Percentiles rank a stretch among this genome's conserved stretches.
Evolutionary conservation across 2,797 vertebrate species (phyloP).

Genomic region (Chromis chromis): DNA sequence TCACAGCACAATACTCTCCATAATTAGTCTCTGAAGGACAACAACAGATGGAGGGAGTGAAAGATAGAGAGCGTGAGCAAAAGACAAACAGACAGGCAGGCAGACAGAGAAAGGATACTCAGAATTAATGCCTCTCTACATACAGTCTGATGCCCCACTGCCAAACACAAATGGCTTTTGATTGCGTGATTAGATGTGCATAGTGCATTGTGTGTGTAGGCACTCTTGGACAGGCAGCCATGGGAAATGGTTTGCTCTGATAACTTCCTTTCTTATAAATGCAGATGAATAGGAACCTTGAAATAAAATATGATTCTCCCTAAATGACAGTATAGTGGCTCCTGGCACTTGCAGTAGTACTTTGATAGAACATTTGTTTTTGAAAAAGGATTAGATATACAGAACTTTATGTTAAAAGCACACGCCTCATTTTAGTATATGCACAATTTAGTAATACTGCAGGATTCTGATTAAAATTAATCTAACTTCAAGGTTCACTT

Average conservation of each 20-base stretch:
- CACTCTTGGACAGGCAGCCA: conserved; percentile 5
- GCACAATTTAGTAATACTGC: not conserved
- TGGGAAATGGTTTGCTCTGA: conserved; percentile 32
- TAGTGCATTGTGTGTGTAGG: conserved; percentile 1
- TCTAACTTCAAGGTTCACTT: no score
- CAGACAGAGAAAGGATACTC: conserved; percentile 34
- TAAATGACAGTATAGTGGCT: not conserved
- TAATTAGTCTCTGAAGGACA: conserved; percentile 84
- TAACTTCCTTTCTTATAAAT: conserved; percentile 17
- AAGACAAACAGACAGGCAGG: conserved; percentile 39
- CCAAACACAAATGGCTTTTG: conserved; percentile 42
- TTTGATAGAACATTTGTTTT: not conserved
- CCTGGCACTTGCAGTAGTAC: not conserved
- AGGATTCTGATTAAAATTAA: not conserved
- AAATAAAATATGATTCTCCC: not conserved
- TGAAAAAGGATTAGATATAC: not conserved
- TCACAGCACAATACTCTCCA: conserved; percentile 79
- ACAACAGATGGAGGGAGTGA: conserved; percentile 77
- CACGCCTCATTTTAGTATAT: not conserved
- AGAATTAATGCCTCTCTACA: conserved; percentile 29
- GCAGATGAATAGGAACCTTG: not conserved
- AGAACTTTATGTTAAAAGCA: no score
- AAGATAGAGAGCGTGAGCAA: conserved; percentile 39
- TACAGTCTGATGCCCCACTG: conserved; percentile 26
- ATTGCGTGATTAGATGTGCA: conserved; percentile 35